Conservation (phyloP, 2,888 invertebrate species). For the Portevinia maculata region DNA sequence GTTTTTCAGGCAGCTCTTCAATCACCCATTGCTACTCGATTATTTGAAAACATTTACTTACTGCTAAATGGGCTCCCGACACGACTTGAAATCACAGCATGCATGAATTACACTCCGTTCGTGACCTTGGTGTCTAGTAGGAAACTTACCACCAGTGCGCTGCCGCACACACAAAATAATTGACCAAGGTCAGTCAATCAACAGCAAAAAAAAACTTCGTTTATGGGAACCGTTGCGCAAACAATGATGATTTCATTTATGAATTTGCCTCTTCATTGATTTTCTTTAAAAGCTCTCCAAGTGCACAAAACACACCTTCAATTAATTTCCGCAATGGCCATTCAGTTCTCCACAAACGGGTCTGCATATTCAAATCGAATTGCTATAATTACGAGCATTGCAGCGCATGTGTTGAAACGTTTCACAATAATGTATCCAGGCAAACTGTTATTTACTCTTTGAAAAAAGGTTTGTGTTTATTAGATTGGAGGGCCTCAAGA, state of each 20-base stretch:
- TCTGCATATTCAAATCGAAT: not conserved
- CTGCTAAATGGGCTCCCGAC: no score
- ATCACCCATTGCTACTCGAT: no score
- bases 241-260: constrained; percentile 10
- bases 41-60: no score
- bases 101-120: not conserved
- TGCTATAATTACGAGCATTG: not conserved
- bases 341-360: not conserved
- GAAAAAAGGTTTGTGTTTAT: no score
- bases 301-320: not conserved
- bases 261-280: constrained; percentile 16
- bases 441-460: no score
- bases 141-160: not conserved
- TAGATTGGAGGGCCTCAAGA: no score
- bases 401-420: not conserved
- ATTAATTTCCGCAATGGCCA: constrained; percentile 1
- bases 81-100: not conserved
- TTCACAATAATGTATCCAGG: no score
- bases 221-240: constrained; percentile 12
- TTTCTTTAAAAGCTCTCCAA: not conserved
- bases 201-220: not conserved
- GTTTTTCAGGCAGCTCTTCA: no score
- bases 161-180: not conserved
- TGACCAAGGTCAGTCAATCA: constrained; percentile 15
- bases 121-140: not conserved